phyloP scores from a whole-genome alignment of 2,888 invertebrate genomes.

The Odontocerum albicorne region DNA sequence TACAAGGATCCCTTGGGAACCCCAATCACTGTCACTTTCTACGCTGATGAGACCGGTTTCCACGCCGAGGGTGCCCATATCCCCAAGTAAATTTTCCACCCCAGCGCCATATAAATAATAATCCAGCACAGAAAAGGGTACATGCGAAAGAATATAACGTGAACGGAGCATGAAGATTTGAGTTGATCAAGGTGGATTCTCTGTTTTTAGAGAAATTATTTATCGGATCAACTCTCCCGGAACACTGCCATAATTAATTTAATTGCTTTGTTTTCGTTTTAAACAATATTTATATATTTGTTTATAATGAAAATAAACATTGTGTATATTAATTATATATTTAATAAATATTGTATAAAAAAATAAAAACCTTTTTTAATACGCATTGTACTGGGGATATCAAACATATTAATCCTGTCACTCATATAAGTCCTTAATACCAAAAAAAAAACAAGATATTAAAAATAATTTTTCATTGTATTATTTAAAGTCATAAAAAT shows the following conservation, averaged over 20 bases:
- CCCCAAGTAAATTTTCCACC: constrained; percentile 50
- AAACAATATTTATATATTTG: constrained; percentile 3
- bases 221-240: neutral
- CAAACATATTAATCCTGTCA: too few species aligned
- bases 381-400: too few species aligned
- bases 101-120: too few species aligned
- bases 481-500: too few species aligned
- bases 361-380: too few species aligned
- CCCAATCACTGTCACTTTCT: constrained; percentile 53
- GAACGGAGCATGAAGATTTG: too few species aligned
- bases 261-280: constrained; percentile 3
- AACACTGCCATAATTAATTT: constrained; percentile 17
- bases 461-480: too few species aligned
- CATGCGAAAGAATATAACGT: too few species aligned
- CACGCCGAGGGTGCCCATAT: constrained; percentile 62
- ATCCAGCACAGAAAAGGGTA: constrained; percentile 1
- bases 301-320: constrained; percentile 1
- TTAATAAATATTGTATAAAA: constrained; percentile 9
- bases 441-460: too few species aligned
- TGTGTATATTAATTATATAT: constrained; percentile 12
- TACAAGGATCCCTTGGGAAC: constrained; percentile 60
- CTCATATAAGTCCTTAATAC: too few species aligned
- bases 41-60: constrained; percentile 66
- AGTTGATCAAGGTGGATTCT: too few species aligned
- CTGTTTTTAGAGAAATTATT: neutral